A percentile compares a stretch with the other conserved stretches of the same genome.
phyloP scores from a whole-genome alignment of 2,797 vertebrate genomes.

The Pipistrellus pipistrellus region DNA sequence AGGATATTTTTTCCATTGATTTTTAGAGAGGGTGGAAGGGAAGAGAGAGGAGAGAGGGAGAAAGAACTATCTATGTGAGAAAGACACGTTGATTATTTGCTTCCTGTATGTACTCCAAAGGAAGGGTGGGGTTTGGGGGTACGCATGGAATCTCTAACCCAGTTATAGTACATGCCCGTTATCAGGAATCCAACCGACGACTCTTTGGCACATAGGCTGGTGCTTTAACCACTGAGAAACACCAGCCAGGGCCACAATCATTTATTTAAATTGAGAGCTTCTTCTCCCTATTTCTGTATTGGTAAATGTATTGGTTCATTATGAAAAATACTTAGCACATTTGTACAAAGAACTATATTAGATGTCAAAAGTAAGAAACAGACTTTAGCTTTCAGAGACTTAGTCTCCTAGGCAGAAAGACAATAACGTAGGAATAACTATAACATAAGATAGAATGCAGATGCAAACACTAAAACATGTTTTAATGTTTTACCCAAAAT shows the following conservation, averaged over 20 bases:
- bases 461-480: background rate
- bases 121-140: no score
- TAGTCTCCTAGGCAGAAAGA: background rate
- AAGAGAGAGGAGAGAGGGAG: no score
- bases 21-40: no score
- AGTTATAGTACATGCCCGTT: no score
- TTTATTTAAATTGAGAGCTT: constrained; percentile 16
- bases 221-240: no score
- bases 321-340: background rate
- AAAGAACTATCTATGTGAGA: no score
- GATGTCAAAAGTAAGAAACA: background rate
- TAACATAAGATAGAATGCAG: background rate
- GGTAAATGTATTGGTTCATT: background rate
- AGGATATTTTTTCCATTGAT: no score
- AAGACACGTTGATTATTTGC: no score
- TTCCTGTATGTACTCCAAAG: no score
- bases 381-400: background rate
- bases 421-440: background rate
- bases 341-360: background rate
- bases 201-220: no score
- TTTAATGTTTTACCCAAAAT: background rate
- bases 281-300: background rate
- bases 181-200: no score
- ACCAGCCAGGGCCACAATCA: background rate
- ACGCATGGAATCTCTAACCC: no score